A percentile compares a stretch with the other conserved stretches of the same genome.
Conservation (phyloP, 2,888 invertebrate species). For the Tenodera sinensis region DNA sequence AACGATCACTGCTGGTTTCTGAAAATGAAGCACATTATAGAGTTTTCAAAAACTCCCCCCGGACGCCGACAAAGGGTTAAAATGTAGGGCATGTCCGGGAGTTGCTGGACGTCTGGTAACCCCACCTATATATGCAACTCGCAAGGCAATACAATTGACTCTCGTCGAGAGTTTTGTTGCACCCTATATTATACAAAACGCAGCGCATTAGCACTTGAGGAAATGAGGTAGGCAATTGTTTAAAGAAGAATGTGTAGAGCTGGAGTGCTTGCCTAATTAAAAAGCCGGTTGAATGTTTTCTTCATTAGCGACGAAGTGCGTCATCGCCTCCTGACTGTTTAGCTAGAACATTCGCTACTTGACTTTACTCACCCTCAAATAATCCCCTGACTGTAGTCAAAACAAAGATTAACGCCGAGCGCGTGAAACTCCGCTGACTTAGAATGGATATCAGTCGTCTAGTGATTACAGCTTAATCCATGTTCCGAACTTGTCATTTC, state of each 20-base stretch:
- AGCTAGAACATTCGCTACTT: not conserved
- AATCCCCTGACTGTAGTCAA: not conserved
- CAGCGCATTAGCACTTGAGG: not conserved
- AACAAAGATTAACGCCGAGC: not conserved
- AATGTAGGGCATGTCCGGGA: no score
- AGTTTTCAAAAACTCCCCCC: no score
- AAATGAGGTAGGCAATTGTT: not conserved
- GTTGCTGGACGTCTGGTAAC: no score
- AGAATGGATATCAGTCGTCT: not conserved
- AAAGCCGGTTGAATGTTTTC: not conserved
- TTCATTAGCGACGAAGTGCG: not conserved
- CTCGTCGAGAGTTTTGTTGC: not conserved
- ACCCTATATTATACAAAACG: not conserved
- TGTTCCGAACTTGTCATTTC: not conserved
- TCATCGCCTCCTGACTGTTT: not conserved
- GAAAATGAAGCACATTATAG: no score
- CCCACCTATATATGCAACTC: no score
- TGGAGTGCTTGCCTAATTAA: not conserved
- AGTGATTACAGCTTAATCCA: not conserved
- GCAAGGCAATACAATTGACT: not conserved
- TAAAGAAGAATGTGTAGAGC: not conserved
- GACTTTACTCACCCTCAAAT: not conserved
- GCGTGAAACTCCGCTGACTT: not conserved
- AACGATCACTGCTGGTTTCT: no score
- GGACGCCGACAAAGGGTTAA: no score